Percentiles rank a stretch among this genome's conserved stretches.
Evolutionary conservation across 2,797 vertebrate genomes (phyloP).

Genomic region (Arctocebus calabarensis): DNA sequence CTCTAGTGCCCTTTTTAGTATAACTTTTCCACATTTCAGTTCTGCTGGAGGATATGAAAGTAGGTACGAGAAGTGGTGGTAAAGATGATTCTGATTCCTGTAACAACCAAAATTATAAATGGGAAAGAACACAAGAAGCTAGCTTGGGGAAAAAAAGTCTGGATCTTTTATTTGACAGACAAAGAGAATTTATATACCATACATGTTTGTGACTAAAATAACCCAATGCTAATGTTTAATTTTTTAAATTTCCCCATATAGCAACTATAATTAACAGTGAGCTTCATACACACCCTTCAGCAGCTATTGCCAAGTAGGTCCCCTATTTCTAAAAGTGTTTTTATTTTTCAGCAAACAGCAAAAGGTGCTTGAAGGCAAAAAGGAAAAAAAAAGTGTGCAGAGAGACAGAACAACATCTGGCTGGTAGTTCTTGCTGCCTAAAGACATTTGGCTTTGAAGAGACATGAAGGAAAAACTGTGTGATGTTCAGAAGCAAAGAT

Average conservation of each 20-base stretch:
- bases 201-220: slow-evolving; percentile 56
- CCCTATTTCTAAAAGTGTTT: slow-evolving; percentile 38
- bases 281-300: neutral
- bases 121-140: neutral
- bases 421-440: neutral
- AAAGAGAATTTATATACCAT: slow-evolving; percentile 48
- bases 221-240: neutral
- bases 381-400: neutral
- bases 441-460: slow-evolving; percentile 33
- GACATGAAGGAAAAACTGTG: neutral
- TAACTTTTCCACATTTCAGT: neutral
- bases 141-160: neutral
- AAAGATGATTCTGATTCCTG: neutral
- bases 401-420: neutral
- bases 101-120: slow-evolving; percentile 42
- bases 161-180: neutral
- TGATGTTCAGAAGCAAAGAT: neutral
- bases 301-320: neutral
- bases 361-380: slow-evolving; percentile 22
- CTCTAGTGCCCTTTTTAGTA: neutral
- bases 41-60: neutral
- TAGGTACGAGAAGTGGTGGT: neutral
- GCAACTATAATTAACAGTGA: slow-evolving; percentile 58
- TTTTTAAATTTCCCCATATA: neutral
- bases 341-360: neutral